These are phyloP conservation scores for Holotrichia oblita DNA, from an alignment of 1,140 invertebrate species.

Conservation along the genomic window DNA sequence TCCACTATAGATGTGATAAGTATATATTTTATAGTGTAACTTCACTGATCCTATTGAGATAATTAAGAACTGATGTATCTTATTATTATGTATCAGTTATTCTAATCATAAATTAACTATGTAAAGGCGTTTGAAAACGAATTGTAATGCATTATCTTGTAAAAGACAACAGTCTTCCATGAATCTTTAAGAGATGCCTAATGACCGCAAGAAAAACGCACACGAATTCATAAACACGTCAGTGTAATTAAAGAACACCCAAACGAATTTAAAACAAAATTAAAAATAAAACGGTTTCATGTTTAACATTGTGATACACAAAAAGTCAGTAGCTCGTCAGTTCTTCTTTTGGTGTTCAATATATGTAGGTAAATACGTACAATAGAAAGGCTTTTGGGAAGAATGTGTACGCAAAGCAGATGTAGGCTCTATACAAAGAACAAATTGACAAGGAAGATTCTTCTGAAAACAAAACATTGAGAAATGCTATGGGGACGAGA, in stretches of 20 bases:
- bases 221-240: slow-evolving; percentile 35
- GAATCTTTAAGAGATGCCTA: not conserved
- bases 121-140: too few relatives aligned
- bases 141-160: not conserved
- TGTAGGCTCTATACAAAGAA: not conserved
- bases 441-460: not conserved
- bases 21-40: not conserved
- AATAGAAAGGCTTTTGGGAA: slow-evolving; percentile 17
- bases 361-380: slow-evolving; percentile 22
- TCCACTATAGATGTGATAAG: not conserved
- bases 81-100: too few relatives aligned
- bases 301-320: slow-evolving; percentile 11
- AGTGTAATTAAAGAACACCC: slow-evolving; percentile 36
- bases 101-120: too few relatives aligned
- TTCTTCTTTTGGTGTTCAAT: slow-evolving; percentile 10
- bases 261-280: slow-evolving; percentile 26
- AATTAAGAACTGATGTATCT: too few relatives aligned
- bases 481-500: not conserved
- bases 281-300: slow-evolving; percentile 32
- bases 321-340: slow-evolving; percentile 34
- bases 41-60: not conserved
- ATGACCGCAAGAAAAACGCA: not conserved
- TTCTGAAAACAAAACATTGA: not conserved
- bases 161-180: not conserved
- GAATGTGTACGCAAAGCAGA: slow-evolving; percentile 27